Percentiles rank a stretch among this genome's conserved stretches.
Conservation (phyloP, 1,140 invertebrate genomes). For the Globodera ellingtonae region DNA sequence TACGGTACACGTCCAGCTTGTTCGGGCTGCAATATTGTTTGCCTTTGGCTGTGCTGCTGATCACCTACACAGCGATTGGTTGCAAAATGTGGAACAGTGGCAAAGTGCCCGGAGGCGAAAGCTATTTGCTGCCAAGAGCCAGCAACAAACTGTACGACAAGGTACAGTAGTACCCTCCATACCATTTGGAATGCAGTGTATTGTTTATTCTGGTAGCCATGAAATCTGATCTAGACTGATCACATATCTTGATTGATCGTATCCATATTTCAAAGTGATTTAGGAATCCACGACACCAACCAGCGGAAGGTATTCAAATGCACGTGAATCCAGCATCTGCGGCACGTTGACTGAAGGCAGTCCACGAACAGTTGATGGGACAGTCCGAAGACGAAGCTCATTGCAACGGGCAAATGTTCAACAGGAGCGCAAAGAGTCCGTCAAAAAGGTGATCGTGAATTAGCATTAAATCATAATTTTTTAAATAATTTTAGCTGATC, state of each 20-base stretch:
- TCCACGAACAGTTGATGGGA: neutral
- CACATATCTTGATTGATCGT: no score
- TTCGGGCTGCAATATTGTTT: slow-evolving; percentile 61
- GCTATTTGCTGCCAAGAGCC: slow-evolving; percentile 18
- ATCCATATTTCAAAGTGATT: neutral
- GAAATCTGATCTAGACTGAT: no score
- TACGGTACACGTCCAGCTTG: slow-evolving; percentile 37
- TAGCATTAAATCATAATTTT: no score
- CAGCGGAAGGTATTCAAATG: slow-evolving; percentile 1
- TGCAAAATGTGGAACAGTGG: slow-evolving; percentile 62
- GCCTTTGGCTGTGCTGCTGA: slow-evolving; percentile 58
- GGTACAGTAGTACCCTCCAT: slow-evolving; percentile 26
- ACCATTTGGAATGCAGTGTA: no score
- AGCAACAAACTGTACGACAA: slow-evolving; percentile 59
- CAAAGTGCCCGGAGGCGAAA: slow-evolving; percentile 54
- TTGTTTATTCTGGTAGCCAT: no score
- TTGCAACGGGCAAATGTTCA: slow-evolving; percentile 2
- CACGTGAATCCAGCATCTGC: slow-evolving; percentile 14
- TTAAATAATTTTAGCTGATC: no score
- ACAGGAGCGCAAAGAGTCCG: slow-evolving; percentile 56
- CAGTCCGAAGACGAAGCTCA: slow-evolving; percentile 1
- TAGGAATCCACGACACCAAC: neutral
- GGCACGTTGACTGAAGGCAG: slow-evolving; percentile 22
- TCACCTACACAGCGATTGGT: slow-evolving; percentile 63
- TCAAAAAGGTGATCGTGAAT: slow-evolving; percentile 56